phyloP scores from a whole-genome alignment of 2,797 vertebrate genomes.

The Peromyscus attwateri region DNA sequence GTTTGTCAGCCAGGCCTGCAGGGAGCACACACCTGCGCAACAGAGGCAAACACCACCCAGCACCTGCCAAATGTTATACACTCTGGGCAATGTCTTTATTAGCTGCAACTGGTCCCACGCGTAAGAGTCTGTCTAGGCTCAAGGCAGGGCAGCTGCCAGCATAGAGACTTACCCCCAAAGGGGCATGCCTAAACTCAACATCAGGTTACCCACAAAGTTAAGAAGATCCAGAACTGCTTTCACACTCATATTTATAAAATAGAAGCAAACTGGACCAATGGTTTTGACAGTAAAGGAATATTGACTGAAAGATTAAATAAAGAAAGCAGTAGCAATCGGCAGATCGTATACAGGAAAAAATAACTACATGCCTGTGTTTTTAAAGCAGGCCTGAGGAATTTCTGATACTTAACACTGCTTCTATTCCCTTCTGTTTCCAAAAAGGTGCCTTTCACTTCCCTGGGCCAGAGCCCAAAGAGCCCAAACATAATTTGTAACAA shows the following conservation, averaged over 20 bases:
- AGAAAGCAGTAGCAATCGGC: not conserved
- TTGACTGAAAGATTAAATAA: not conserved
- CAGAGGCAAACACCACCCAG: not conserved
- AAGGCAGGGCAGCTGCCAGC: not conserved
- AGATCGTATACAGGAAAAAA: not conserved
- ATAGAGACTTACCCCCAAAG: not conserved
- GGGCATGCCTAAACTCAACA: not conserved
- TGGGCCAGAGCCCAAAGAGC: not conserved
- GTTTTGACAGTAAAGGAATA: not conserved
- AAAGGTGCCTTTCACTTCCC: not conserved
- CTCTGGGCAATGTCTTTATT: accelerated
- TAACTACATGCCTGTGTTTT: not conserved
- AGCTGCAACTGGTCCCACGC: not conserved
- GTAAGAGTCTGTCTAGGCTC: not conserved
- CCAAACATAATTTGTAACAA: not conserved
- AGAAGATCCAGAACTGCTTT: not conserved
- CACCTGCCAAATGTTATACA: accelerated
- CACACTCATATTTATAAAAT: not conserved
- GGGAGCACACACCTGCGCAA: not conserved
- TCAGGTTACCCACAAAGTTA: not conserved
- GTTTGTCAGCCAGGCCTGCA: not conserved
- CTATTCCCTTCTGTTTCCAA: not conserved
- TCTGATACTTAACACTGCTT: not conserved
- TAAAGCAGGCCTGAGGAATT: not conserved
- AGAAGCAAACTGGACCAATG: not conserved